Evolutionary conservation across 1,140 invertebrate genomes (phyloP).

Genomic region (Xylocopa sonorina): DNA sequence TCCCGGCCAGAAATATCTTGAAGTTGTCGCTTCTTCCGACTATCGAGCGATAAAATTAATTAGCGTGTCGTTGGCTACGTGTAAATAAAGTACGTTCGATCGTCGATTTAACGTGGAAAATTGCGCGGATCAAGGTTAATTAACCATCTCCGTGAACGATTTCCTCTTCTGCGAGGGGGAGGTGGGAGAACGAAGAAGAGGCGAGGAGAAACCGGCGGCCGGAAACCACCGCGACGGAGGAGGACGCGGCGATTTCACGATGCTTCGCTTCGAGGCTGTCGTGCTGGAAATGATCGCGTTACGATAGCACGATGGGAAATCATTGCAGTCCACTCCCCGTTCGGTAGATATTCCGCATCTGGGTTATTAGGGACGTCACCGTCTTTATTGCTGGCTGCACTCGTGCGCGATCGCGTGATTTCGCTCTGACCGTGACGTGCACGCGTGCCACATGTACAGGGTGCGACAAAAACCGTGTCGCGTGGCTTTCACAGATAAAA

Average conservation of each 20-base stretch:
- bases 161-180: not conserved
- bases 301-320: conserved; percentile 71
- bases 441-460: not conserved
- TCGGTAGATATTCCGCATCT: conserved; percentile 24
- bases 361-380: conserved; percentile 45
- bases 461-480: not conserved
- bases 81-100: not conserved
- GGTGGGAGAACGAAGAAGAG: too few relatives aligned
- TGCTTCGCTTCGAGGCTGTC: conserved; percentile 4
- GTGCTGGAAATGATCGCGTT: conserved; percentile 24
- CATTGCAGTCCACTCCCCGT: conserved; percentile 43
- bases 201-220: not conserved
- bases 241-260: conserved; percentile 20
- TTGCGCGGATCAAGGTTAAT: not conserved
- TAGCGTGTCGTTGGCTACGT: too few relatives aligned
- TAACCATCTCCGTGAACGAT: not conserved
- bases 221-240: not conserved
- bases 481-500: too few relatives aligned
- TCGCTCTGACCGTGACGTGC: conserved; percentile 9
- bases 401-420: conserved; percentile 28
- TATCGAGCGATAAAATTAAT: not conserved
- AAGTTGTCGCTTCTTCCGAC: conserved; percentile 1
- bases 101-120: not conserved
- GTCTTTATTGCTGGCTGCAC: conserved; percentile 22
- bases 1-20: not conserved